Evolutionary conservation across 2,888 invertebrate genomes (phyloP).

Genomic region (Nymphalis polychloros): DNA sequence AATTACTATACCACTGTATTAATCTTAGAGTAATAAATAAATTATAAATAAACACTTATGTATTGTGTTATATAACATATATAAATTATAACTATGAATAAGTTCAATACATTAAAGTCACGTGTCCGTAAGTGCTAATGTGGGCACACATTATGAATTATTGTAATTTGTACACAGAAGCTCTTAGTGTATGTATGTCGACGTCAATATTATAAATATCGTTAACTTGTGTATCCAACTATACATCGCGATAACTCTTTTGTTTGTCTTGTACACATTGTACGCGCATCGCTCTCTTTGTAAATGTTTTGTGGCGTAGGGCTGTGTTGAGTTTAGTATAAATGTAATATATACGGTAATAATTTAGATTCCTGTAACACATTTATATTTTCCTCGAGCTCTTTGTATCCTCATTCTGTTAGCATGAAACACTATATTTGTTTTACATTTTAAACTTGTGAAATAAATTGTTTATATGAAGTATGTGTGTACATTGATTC

Average conservation of each 20-base stretch:
- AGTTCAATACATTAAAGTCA: conserved; percentile 5
- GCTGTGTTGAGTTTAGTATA: conserved; percentile 1
- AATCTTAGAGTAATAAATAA: too few relatives aligned
- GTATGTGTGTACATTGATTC: too few relatives aligned
- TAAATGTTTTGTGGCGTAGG: conserved; percentile 20
- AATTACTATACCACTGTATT: too few relatives aligned
- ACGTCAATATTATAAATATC: conserved; percentile 43
- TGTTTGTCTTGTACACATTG: conserved; percentile 17
- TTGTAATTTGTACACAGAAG: conserved; percentile 26
- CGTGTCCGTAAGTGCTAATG: conserved; percentile 9
- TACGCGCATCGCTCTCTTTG: conserved; percentile 25
- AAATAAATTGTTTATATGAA: too few relatives aligned
- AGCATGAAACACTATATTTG: too few relatives aligned
- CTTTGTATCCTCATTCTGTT: conserved; percentile 1
- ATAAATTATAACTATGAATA: background rate
- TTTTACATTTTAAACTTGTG: too few relatives aligned
- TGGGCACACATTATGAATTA: conserved; percentile 10
- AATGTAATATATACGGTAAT: conserved; percentile 8
- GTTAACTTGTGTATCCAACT: conserved; percentile 34
- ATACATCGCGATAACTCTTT: conserved; percentile 38
- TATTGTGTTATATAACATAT: background rate
- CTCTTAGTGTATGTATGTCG: conserved; percentile 32
- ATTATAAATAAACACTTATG: too few relatives aligned
- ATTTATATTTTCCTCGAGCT: too few relatives aligned
- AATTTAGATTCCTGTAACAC: background rate